These are phyloP conservation scores for Empidonax alnorum DNA, from an alignment of 2,113 vertebrate genomes.

Conservation along the genomic window DNA sequence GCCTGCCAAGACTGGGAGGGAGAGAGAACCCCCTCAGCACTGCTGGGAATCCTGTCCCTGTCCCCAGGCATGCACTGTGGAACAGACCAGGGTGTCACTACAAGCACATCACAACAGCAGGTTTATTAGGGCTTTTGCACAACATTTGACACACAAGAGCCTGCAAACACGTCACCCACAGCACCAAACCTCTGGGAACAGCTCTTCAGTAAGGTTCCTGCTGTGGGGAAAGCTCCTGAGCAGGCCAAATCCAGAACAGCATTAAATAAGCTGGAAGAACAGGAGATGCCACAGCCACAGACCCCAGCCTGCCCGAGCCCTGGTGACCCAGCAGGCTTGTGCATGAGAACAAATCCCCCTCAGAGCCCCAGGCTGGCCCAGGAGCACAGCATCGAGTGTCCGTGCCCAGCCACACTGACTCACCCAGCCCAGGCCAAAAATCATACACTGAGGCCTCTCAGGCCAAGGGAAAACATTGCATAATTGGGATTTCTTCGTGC, in stretches of 20 bases:
- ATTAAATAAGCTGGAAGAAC: neutral
- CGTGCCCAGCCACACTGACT: neutral
- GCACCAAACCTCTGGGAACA: neutral
- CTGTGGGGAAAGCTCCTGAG: neutral
- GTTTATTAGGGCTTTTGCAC: constrained; percentile 50
- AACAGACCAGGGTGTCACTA: neutral
- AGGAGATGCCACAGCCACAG: neutral
- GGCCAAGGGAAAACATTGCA: constrained; percentile 10
- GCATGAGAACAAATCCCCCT: neutral
- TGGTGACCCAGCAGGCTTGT: accelerated
- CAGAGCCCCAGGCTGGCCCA: neutral
- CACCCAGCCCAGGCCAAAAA: neutral
- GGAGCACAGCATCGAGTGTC: neutral
- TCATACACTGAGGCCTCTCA: constrained; percentile 21
- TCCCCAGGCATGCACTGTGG: neutral
- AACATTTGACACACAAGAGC: neutral
- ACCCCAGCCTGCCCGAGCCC: neutral
- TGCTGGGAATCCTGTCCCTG: neutral
- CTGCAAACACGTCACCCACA: neutral
- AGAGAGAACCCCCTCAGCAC: neutral
- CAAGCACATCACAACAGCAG: neutral
- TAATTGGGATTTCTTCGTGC: neutral
- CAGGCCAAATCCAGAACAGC: accelerated
- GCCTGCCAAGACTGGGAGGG: neutral
- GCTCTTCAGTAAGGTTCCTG: neutral